These are phyloP conservation scores for Alloplasta piceator DNA, from an alignment of 2,888 invertebrate species.

Conservation along the genomic window DNA sequence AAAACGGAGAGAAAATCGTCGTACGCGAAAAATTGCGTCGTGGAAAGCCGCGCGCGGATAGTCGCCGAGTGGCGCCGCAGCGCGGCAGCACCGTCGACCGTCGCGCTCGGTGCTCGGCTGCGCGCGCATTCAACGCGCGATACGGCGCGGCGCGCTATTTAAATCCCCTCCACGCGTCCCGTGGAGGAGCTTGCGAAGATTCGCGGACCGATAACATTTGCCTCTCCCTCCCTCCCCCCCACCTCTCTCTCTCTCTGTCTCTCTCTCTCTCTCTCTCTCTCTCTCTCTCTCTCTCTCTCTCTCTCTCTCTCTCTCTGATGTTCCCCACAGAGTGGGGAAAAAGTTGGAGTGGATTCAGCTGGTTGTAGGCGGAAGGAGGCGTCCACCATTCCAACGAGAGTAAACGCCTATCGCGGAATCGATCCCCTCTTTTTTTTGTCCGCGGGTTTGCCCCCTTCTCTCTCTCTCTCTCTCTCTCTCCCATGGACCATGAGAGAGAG, in stretches of 20 bases:
- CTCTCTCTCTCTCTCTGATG: constrained; percentile 5
- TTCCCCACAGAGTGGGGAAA: constrained; percentile 66
- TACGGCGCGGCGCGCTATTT: too few relatives aligned
- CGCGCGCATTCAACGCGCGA: too few relatives aligned
- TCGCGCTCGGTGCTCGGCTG: too few relatives aligned
- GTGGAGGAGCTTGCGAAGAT: constrained; percentile 78
- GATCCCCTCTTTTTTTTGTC: constrained; percentile 79
- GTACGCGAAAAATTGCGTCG: too few relatives aligned
- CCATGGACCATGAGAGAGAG: constrained; percentile 49
- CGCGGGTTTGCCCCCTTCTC: constrained; percentile 54
- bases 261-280: too few relatives aligned
- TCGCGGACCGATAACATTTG: constrained; percentile 71
- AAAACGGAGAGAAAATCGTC: too few relatives aligned
- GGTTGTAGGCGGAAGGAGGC: constrained; percentile 79
- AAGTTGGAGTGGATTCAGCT: constrained; percentile 73
- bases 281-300: constrained; percentile 16
- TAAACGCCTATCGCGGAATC: constrained; percentile 76
- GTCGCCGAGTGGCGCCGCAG: constrained; percentile 45
- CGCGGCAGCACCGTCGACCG: not conserved
- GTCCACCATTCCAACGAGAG: constrained; percentile 73
- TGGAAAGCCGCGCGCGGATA: too few relatives aligned
- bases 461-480: constrained; percentile 46
- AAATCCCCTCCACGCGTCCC: constrained; percentile 14
- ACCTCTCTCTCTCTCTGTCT: constrained; percentile 18
- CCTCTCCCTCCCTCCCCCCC: constrained; percentile 41